Conservation (phyloP, 2,113 vertebrate genomes). For the Mormoops blainvillei region DNA sequence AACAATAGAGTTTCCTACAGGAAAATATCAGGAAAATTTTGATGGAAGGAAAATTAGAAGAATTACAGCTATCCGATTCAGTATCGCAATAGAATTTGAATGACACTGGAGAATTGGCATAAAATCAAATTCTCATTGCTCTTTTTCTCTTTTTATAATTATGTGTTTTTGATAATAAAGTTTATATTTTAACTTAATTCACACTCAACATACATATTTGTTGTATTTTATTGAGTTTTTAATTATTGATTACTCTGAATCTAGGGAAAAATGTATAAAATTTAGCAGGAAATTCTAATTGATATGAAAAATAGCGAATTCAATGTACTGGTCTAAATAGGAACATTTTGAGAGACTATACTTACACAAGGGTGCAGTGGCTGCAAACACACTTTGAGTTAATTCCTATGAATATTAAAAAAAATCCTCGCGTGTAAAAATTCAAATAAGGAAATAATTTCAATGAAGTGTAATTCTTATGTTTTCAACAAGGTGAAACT, state of each 20-base stretch:
- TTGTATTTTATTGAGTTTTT: neutral
- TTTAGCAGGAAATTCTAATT: neutral
- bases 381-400: neutral
- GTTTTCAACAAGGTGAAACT: neutral
- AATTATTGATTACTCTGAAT: neutral
- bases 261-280: neutral
- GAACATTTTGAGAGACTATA: neutral
- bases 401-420: neutral
- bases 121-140: neutral
- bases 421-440: neutral
- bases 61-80: neutral
- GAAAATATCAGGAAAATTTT: neutral
- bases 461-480: neutral
- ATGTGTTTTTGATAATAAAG: neutral
- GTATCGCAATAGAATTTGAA: neutral
- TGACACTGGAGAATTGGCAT: neutral
- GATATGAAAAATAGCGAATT: neutral
- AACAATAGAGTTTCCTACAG: neutral
- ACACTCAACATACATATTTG: neutral
- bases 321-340: neutral
- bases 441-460: neutral
- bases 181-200: neutral
- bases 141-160: neutral
- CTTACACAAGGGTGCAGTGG: neutral
- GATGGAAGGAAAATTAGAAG: neutral